phyloP scores from a whole-genome alignment of 2,113 vertebrate genomes.

The Todiramphus saurophagus region DNA sequence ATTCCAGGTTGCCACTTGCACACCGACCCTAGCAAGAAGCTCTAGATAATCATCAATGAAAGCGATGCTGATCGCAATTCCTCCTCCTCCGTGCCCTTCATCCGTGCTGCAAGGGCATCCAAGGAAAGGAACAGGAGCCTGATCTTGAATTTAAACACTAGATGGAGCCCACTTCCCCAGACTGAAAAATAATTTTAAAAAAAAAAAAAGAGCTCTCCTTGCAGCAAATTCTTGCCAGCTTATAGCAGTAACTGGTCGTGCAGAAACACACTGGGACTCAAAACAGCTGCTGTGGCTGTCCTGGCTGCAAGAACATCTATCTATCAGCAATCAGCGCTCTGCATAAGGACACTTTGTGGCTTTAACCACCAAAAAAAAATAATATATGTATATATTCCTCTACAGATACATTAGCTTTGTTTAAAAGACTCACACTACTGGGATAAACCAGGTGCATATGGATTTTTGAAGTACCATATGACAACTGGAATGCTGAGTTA shows the following conservation, averaged over 20 bases:
- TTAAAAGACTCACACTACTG: neutral
- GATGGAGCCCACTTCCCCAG: conserved; percentile 75
- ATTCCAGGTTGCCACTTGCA: neutral
- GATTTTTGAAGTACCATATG: neutral
- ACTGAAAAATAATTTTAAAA: neutral
- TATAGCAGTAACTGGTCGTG: neutral
- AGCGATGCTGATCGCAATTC: neutral
- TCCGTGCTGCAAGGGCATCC: conserved; percentile 5
- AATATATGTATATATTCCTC: neutral
- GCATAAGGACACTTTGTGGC: neutral
- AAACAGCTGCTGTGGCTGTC: neutral
- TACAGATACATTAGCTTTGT: neutral
- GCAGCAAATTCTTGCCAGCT: neutral
- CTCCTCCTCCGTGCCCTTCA: neutral
- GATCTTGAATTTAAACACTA: conserved; percentile 69
- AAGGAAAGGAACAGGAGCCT: neutral
- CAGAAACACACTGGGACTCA: neutral
- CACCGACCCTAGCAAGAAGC: neutral
- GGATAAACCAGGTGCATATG: neutral
- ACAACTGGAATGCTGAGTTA: neutral
- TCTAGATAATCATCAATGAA: neutral
- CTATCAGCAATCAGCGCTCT: neutral
- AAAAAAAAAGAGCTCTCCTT: neutral
- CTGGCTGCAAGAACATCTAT: neutral
- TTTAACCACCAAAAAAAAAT: neutral